Conservation (phyloP, 2,888 invertebrate genomes). For the Sclerodermus sp. region DNA sequence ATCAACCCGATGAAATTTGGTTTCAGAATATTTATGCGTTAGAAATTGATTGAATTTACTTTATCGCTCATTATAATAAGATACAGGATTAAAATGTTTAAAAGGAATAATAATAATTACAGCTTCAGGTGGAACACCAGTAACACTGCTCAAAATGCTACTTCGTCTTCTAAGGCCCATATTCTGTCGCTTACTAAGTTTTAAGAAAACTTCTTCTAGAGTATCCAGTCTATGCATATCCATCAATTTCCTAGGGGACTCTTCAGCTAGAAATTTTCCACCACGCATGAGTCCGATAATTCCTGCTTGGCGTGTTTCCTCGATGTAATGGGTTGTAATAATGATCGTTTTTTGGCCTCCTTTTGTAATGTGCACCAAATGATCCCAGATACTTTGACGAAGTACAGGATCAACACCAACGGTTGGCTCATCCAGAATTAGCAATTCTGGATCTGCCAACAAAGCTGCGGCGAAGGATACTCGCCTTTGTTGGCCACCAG, state of each 20-base stretch:
- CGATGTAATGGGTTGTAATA: slow-evolving; percentile 86
- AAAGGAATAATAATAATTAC: slow-evolving; percentile 41
- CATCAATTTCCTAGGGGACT: slow-evolving; percentile 73
- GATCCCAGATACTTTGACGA: slow-evolving; percentile 84
- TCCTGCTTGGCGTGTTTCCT: slow-evolving; percentile 82
- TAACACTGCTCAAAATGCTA: slow-evolving; percentile 76
- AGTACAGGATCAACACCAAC: slow-evolving; percentile 91
- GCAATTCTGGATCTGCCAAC: slow-evolving; percentile 83
- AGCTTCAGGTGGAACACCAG: slow-evolving; percentile 55
- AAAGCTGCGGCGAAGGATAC: slow-evolving; percentile 88
- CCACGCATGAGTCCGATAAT: slow-evolving; percentile 83
- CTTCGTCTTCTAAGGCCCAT: slow-evolving; percentile 79
- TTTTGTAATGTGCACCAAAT: slow-evolving; percentile 76
- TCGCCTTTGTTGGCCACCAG: slow-evolving; percentile 88
- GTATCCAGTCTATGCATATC: slow-evolving; percentile 73
- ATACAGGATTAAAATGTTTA: too few relatives aligned
- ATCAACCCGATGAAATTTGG: too few relatives aligned
- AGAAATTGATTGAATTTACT: too few relatives aligned
- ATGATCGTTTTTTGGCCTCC: slow-evolving; percentile 78
- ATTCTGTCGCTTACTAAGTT: slow-evolving; percentile 78
- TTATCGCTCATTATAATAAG: too few relatives aligned
- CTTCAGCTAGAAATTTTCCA: slow-evolving; percentile 82
- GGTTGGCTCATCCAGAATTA: slow-evolving; percentile 92
- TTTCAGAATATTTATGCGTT: too few relatives aligned
- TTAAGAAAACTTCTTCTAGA: slow-evolving; percentile 80